Evolutionary conservation across 2,797 vertebrate species (phyloP), one percentile per base, ranked within the genome.

Genomic region (Ptychobarbus kaznakovi): DNA sequence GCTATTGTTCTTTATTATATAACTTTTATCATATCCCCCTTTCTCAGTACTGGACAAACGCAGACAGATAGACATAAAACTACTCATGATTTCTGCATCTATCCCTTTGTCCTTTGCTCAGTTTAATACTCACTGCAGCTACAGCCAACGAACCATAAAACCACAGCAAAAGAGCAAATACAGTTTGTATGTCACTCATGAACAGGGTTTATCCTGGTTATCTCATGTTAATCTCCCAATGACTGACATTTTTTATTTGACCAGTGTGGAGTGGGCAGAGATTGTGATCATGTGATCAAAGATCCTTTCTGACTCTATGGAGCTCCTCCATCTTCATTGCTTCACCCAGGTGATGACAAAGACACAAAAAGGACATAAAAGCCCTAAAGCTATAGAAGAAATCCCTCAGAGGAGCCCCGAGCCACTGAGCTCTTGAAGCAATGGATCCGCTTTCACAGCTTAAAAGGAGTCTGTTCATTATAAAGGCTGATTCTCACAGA

Each of bases 21-120:
- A 90, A 92, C 63, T 91, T 88, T 82, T 68, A 69, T 58, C 42
- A 91, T 89, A 89, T 89, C 90, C 92, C 46, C 49, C 90, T 87
- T 79, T 72, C 28, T 40, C 61, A 84, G 88, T 80, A 80, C 63
- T 42, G 49, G 87, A 88, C 42, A 87, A 86, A 76, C 49, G 85
- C 80, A 88, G 91, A 88, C 46, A 32, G 78, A 89, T 28, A 25
- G 80, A 90, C 16, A 80, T 88, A 88, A 87, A 90, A 80, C 88
- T 85, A n/a, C 18, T 86, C 70, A 76, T 82, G 86, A 79, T 77
- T 72, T 82, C 88, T 82, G 88, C 77, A 81, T 90, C 61, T 76
- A 80, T 89, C 84, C n/a, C 81, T 65, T 65, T 83, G 70, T 81
- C 28, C 65, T 81, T 69, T 53, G 63, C 46, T 38, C 63, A 13